Conservation (phyloP, 2,888 invertebrate genomes). For the Torymus texanus region DNA sequence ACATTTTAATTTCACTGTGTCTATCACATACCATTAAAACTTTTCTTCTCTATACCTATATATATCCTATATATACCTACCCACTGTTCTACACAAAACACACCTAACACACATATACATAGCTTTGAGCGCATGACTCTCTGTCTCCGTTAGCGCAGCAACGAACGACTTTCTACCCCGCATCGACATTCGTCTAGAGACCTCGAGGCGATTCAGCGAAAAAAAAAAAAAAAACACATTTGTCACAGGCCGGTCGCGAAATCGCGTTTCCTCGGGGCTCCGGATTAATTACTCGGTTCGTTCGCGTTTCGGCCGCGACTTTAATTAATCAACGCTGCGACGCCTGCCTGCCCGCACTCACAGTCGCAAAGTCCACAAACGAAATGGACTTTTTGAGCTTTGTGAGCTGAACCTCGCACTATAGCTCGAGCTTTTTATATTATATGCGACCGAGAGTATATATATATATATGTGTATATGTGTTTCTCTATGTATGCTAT, state of each 20-base stretch:
- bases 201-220: constrained; percentile 69
- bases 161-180: constrained; percentile 35
- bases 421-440: constrained; percentile 29
- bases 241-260: constrained; percentile 64
- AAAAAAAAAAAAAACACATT: constrained; percentile 71
- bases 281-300: constrained; percentile 66
- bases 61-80: too few species aligned
- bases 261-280: constrained; percentile 59
- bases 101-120: too few species aligned
- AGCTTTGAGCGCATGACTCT: too few species aligned
- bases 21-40: too few species aligned
- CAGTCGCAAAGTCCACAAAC: constrained; percentile 53
- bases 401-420: background rate
- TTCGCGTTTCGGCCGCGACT: constrained; percentile 46
- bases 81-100: too few species aligned
- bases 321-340: constrained; percentile 57
- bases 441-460: background rate
- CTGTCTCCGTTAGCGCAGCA: background rate
- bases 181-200: constrained; percentile 32
- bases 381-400: constrained; percentile 59
- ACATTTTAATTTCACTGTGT: too few species aligned
- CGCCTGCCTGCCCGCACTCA: background rate
- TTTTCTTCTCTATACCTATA: too few species aligned
- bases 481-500: background rate
- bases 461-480: too few species aligned